Percentiles rank a stretch among this genome's conserved stretches.
Conservation (phyloP, 1,140 invertebrate genomes). For the Calephelis nemesis region DNA sequence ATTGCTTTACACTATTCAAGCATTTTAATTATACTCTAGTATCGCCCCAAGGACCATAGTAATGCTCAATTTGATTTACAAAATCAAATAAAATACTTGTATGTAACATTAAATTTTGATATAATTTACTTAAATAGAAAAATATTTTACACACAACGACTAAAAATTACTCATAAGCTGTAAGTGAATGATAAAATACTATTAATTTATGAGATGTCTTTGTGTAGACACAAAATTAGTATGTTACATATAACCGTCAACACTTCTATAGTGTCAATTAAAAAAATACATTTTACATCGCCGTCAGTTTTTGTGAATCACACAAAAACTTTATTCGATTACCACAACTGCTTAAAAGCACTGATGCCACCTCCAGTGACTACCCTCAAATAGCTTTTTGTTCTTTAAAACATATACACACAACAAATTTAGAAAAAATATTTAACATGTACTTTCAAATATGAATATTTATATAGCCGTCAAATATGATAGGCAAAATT, state of each 20-base stretch:
- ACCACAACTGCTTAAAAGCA: slow-evolving; percentile 8
- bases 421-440: no score
- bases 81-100: slow-evolving; percentile 7
- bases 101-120: slow-evolving; percentile 12
- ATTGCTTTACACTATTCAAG: slow-evolving; percentile 13
- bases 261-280: slow-evolving; percentile 1
- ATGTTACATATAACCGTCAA: slow-evolving; percentile 7
- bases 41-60: slow-evolving; percentile 14
- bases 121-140: slow-evolving; percentile 12
- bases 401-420: no score
- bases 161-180: slow-evolving; percentile 1
- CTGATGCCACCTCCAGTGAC: slow-evolving; percentile 3
- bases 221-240: background rate
- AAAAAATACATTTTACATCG: slow-evolving; percentile 12
- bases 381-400: no score
- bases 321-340: background rate
- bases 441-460: no score
- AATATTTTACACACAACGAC: slow-evolving; percentile 12
- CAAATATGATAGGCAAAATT: no score
- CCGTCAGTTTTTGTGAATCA: background rate
- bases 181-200: slow-evolving; percentile 6
- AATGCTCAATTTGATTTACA: slow-evolving; percentile 7
- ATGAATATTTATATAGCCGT: no score
- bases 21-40: slow-evolving; percentile 15
- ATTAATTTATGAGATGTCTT: background rate